Conservation (phyloP, 2,113 vertebrate genomes). For the Eptatretus burgeri region DNA sequence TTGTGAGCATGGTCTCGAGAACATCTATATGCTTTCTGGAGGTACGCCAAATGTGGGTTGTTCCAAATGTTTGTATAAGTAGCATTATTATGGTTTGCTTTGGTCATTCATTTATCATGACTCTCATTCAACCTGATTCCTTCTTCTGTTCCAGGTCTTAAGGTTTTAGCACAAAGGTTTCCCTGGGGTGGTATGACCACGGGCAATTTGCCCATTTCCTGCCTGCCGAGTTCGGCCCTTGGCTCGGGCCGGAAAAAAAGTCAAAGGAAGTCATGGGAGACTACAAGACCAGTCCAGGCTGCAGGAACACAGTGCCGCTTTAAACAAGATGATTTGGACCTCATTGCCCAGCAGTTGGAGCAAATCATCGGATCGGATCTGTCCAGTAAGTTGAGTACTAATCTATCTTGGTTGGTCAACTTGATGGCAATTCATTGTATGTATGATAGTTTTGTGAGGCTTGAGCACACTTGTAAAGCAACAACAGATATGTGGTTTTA, state of each 20-base stretch:
- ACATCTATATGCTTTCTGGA: constrained; percentile 75
- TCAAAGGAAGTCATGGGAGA: constrained; percentile 14
- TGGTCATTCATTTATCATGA: no score
- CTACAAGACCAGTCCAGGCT: neutral
- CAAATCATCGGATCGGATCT: constrained; percentile 22
- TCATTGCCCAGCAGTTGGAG: constrained; percentile 37
- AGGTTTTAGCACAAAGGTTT: constrained; percentile 52
- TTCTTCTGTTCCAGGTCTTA: constrained; percentile 29
- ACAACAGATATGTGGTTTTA: no score
- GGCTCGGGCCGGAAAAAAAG: constrained; percentile 13
- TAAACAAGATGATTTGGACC: constrained; percentile 34
- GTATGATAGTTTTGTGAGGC: no score
- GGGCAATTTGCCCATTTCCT: constrained; percentile 17
- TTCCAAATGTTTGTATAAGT: neutral
- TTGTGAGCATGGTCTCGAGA: constrained; percentile 73
- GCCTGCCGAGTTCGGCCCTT: constrained; percentile 17
- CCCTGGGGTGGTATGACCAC: constrained; percentile 49
- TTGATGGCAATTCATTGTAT: no score
- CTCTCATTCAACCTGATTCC: neutral
- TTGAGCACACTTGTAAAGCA: no score
- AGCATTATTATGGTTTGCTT: neutral
- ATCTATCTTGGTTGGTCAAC: no score
- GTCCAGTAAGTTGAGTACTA: constrained; percentile 26
- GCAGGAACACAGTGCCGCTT: constrained; percentile 50
- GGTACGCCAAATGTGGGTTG: constrained; percentile 18